Conservation (phyloP, 1,140 invertebrate species). For the Drepana arcuata region DNA sequence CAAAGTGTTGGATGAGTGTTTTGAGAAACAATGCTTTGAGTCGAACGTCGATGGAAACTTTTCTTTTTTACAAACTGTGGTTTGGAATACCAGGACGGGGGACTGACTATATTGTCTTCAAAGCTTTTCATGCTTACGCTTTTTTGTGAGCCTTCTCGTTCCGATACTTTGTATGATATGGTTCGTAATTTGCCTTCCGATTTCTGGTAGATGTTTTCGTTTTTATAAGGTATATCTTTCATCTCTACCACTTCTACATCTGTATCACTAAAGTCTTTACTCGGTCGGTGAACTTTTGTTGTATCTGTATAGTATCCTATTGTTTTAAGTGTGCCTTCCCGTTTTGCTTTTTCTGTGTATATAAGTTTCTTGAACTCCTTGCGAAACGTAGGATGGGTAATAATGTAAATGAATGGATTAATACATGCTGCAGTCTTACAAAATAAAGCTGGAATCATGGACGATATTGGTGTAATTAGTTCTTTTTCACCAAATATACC, state of each 20-base stretch:
- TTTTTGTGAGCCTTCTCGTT: slow-evolving; percentile 44
- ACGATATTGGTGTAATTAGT: slow-evolving; percentile 76
- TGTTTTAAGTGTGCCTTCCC: slow-evolving; percentile 48
- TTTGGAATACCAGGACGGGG: slow-evolving; percentile 65
- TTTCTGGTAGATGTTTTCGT: slow-evolving; percentile 11
- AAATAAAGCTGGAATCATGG: slow-evolving; percentile 83
- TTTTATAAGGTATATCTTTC: slow-evolving; percentile 60
- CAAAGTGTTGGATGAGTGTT: slow-evolving; percentile 18
- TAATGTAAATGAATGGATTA: slow-evolving; percentile 83
- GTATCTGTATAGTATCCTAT: slow-evolving; percentile 33
- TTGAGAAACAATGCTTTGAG: slow-evolving; percentile 23
- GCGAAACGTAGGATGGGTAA: slow-evolving; percentile 79
- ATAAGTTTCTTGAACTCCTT: slow-evolving; percentile 71
- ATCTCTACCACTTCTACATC: slow-evolving; percentile 66
- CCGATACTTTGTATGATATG: slow-evolving; percentile 41
- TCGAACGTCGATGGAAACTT: slow-evolving; percentile 44
- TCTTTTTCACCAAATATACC: slow-evolving; percentile 77
- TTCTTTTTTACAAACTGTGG: slow-evolving; percentile 58
- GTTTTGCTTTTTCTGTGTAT: slow-evolving; percentile 46
- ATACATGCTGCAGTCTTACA: slow-evolving; percentile 82
- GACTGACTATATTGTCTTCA: slow-evolving; percentile 47
- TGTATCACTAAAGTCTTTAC: slow-evolving; percentile 57
- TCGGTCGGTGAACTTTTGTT: slow-evolving; percentile 34
- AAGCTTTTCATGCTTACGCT: slow-evolving; percentile 56
- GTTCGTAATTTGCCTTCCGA: slow-evolving; percentile 26